Percentiles rank a stretch among this genome's conserved stretches.
Conservation (phyloP, 2,888 invertebrate genomes). For the Yponomeuta cagnagella region DNA sequence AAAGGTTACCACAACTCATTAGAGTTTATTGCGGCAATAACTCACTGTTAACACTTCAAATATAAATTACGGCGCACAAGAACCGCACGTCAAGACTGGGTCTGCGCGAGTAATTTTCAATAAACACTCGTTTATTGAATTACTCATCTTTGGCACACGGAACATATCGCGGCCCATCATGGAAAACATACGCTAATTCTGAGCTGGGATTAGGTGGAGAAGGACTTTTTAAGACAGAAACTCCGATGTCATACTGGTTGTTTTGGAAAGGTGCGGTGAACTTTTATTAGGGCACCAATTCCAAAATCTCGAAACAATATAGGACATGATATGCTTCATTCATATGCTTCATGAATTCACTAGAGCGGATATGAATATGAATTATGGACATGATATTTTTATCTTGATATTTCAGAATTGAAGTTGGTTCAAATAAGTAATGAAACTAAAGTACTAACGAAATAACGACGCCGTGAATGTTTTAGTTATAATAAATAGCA, state of each 20-base stretch:
- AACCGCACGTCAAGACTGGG: constrained; percentile 1
- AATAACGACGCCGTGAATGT: too few species aligned
- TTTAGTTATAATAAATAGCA: too few species aligned
- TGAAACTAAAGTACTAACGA: too few species aligned
- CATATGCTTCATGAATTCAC: too few species aligned
- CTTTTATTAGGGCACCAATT: too few species aligned
- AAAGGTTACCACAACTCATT: constrained; percentile 3
- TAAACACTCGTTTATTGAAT: constrained; percentile 21
- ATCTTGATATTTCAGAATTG: too few species aligned
- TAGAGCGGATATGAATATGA: too few species aligned
- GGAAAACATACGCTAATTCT: constrained; percentile 8
- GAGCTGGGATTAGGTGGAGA: not conserved
- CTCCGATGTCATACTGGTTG: not conserved
- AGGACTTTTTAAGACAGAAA: not conserved
- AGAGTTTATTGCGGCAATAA: not conserved
- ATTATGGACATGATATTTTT: too few species aligned
- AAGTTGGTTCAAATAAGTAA: too few species aligned
- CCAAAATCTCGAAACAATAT: too few species aligned
- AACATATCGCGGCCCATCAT: constrained; percentile 22
- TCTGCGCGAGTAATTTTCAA: constrained; percentile 19
- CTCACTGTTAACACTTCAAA: not conserved
- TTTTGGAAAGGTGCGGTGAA: too few species aligned
- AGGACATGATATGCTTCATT: too few species aligned
- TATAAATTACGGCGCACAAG: constrained; percentile 7
- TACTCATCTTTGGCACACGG: constrained; percentile 26